These are phyloP conservation scores for Drosophila trapezifrons DNA, from an alignment of 1,140 invertebrate genomes.

Conservation along the genomic window DNA sequence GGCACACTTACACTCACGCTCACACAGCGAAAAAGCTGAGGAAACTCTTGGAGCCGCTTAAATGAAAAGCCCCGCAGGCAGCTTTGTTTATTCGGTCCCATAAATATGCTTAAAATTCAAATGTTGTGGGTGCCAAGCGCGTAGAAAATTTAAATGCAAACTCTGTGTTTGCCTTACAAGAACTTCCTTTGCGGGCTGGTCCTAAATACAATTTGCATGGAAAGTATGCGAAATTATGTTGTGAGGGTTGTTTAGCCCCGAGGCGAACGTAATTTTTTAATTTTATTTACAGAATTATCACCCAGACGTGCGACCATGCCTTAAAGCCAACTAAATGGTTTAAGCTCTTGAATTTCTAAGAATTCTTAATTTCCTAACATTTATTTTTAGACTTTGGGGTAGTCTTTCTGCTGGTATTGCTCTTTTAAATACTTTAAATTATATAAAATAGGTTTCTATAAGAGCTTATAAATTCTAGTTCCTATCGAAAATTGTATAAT, in stretches of 20 bases:
- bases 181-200: not conserved
- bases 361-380: fast-evolving
- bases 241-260: slow-evolving; percentile 21
- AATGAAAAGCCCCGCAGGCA: slow-evolving; percentile 37
- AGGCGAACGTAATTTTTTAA: slow-evolving; percentile 12
- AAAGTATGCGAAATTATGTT: slow-evolving; percentile 34
- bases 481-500: no score
- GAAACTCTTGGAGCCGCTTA: slow-evolving; percentile 24
- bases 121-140: slow-evolving; percentile 10
- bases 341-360: not conserved
- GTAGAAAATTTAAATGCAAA: slow-evolving; percentile 21
- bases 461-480: no score
- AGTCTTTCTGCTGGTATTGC: not conserved
- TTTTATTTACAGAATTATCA: slow-evolving; percentile 22
- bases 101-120: slow-evolving; percentile 42
- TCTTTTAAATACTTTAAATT: no score
- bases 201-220: slow-evolving; percentile 21
- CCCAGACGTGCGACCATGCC: not conserved
- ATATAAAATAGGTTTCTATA: not conserved
- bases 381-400: no score
- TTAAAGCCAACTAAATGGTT: not conserved
- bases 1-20: slow-evolving; percentile 9
- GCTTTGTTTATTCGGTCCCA: slow-evolving; percentile 32
- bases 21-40: not conserved
- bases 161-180: slow-evolving; percentile 27